Percentiles rank a stretch among this genome's conserved stretches.
phyloP scores from a whole-genome alignment of 2,888 invertebrate species.

The Zeuzera pyrina region DNA sequence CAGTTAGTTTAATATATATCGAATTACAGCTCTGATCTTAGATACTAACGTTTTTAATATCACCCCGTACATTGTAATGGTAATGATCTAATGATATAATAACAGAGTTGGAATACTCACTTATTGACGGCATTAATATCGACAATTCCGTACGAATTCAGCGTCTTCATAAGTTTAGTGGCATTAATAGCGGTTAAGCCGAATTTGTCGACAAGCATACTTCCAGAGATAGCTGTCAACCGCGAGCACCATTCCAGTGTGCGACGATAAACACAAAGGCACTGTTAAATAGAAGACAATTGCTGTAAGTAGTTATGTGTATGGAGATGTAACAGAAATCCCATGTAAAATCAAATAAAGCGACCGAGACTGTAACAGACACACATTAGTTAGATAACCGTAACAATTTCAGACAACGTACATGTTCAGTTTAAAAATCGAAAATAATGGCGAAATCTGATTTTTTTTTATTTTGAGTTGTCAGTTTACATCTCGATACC shows the following conservation, averaged over 20 bases:
- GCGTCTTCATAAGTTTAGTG: slow-evolving; percentile 26
- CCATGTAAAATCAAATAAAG: neutral
- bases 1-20: too few species aligned
- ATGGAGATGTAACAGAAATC: neutral
- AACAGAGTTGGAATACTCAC: slow-evolving; percentile 30
- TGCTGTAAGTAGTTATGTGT: neutral
- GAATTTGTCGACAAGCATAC: slow-evolving; percentile 19
- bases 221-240: slow-evolving; percentile 10
- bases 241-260: slow-evolving; percentile 25
- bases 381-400: too few species aligned
- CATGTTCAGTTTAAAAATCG: too few species aligned
- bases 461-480: too few species aligned
- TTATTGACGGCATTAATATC: slow-evolving; percentile 15
- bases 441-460: too few species aligned
- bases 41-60: too few species aligned
- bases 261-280: slow-evolving; percentile 42
- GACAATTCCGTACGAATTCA: slow-evolving; percentile 27
- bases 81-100: too few species aligned
- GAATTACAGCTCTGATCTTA: too few species aligned
- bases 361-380: too few species aligned
- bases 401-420: too few species aligned
- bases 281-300: slow-evolving; percentile 20
- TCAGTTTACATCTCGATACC: too few species aligned
- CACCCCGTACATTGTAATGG: too few species aligned
- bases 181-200: slow-evolving; percentile 24